Evolutionary conservation across 2,113 vertebrate species (phyloP), one percentile per base, ranked within the genome.

Genomic region (Syngnathoides biaculeatus): DNA sequence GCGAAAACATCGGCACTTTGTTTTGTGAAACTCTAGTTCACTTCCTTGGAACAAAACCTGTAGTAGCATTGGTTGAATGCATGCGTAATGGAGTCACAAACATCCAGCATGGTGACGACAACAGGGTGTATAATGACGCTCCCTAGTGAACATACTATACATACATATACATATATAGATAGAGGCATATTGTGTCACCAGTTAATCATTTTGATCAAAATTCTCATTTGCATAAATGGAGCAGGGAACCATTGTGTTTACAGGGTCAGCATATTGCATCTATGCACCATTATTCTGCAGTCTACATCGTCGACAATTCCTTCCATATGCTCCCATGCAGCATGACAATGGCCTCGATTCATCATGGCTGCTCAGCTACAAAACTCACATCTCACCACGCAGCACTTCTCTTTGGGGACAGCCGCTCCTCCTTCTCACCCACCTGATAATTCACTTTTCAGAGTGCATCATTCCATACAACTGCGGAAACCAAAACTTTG

Each of bases 371-470:
- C 67, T 67, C 61, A 70, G 52, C 48, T 74, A 73, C 71, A 75
- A 75, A 58, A 65, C 26, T 71, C 79, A 85, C 77, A 86, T 83
- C 86, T 85, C 80, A 64, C 11, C 68, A 68, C 74, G 68, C 57
- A 77, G 79, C 73, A 74, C 72, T 58, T 69, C 83, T 86, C 86
- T 69, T 50, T 24, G 65, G 87, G 68, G 71, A 84, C 67, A n/a
- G 75, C 80, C 84, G 82, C 87, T 79, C 82, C 84, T 87, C 66
- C 80, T 81, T 75, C 75, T 87, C 90, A 68, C 89, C 87, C 88
- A 87, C 81, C 81, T 80, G 79, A 84, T 65, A 73, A 72, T 85
- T 72, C 15, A 57, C 50, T 67, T 78, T 74, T 71, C 65, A 67
- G 57, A 52, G 30, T 57, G 38, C 53, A 70, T 22, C 30, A 35